Evolutionary conservation across 2,888 invertebrate genomes (phyloP), one percentile per base, ranked within the genome.

Genomic region (Caenorhabditis sinica): DNA sequence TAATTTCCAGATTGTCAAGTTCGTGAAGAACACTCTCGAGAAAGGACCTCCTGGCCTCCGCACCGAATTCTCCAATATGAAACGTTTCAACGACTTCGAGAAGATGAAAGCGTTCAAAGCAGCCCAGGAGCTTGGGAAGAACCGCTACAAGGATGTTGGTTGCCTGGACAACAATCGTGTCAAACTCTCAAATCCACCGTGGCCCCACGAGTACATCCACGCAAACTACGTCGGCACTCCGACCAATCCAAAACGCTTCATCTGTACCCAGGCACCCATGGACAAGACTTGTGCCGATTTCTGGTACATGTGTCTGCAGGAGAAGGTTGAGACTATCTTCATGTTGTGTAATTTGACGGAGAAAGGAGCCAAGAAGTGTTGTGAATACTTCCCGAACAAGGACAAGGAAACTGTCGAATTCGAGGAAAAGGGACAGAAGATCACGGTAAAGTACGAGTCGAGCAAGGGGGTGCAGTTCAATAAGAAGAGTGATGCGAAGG

Each of bases 331-430:
- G 23, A 45, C 45, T 58, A 85, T 87, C 56, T 33, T 87, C 25
- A 87, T 87, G 87, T 45, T 87, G 65, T 85, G 83, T 75, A 87
- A 85, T 56, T 45, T 87, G 49, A n/a, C 20, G 20, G 87, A 87
- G 43, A 83, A 87, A 36, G 79, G 79, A 45, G 63, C 79, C 49
- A 79, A 71, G 17, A 79, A 79, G 45, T 79, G 79, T 58, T 33
- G 8, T 28, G 71, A 79, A 30, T 79, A 79, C 43, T 79, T 36
- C 30, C 79, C 79, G 30, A 20, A 15, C 11, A 68, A 69, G 23
- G 53, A 71, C 0, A 60, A 71, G 6, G 60, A 40, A 15, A 6
- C 28, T 13, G 0, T 73, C 25, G 58, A 61, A 20, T 79, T 79
- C 17, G 71, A 58, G 53, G 69, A 69, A 20, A 60, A 30, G 4